Conservation (phyloP, 2,797 vertebrate species). For the Myotis planiceps region DNA sequence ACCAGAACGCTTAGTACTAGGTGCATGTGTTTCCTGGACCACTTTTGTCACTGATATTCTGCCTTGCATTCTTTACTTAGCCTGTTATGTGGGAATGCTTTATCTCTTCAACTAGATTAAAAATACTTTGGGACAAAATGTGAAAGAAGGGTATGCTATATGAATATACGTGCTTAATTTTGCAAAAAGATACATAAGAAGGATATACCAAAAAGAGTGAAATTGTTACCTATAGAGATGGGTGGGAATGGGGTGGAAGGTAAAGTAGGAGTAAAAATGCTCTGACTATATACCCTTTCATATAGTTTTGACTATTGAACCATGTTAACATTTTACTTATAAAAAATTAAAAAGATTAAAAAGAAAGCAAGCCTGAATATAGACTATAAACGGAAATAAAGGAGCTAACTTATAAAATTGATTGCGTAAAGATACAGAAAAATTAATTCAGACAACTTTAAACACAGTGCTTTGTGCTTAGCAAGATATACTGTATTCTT, state of each 20-base stretch:
- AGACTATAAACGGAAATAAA: conserved; percentile 27
- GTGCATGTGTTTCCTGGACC: neutral
- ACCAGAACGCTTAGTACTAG: neutral
- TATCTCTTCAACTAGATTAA: neutral
- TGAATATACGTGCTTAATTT: neutral
- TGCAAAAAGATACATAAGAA: neutral
- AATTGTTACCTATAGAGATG: neutral
- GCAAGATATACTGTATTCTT: neutral
- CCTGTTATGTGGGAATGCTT: neutral
- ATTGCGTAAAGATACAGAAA: neutral
- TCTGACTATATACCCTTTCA: neutral
- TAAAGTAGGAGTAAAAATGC: neutral
- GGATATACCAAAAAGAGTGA: neutral
- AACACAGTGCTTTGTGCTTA: neutral
- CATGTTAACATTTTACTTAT: neutral
- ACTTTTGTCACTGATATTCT: neutral
- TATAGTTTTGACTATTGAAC: neutral
- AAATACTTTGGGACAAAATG: neutral
- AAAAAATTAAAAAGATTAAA: neutral
- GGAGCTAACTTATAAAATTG: neutral
- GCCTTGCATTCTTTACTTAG: neutral
- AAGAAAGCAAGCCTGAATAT: neutral
- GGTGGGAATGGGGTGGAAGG: neutral
- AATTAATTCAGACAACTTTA: neutral
- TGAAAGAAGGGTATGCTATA: neutral